Conservation (phyloP, 2,113 vertebrate species). For the Prolemur simus region DNA sequence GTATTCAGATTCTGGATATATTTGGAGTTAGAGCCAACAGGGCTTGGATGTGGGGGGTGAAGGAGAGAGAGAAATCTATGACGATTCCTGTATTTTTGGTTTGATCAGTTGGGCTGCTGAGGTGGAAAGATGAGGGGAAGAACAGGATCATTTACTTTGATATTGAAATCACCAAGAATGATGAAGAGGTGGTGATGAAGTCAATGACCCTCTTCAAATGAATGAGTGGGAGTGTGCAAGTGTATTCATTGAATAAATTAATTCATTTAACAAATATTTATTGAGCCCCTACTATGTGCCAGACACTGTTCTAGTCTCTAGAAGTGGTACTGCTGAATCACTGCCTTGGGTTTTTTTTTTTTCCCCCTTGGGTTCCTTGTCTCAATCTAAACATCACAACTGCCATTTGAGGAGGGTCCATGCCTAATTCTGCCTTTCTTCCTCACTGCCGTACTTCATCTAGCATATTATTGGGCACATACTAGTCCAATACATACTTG, state of each 20-base stretch:
- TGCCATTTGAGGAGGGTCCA: background rate
- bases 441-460: background rate
- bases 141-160: background rate
- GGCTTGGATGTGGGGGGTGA: background rate
- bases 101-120: background rate
- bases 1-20: background rate
- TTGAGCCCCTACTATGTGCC: background rate
- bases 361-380: background rate
- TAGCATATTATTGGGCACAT: background rate
- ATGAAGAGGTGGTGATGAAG: background rate
- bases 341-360: background rate
- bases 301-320: background rate
- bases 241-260: background rate
- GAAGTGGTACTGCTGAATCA: background rate
- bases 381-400: background rate
- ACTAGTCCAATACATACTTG: background rate
- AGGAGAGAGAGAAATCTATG: background rate
- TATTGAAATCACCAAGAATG: conserved; percentile 1
- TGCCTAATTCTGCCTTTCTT: background rate
- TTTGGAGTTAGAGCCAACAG: background rate
- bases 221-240: background rate
- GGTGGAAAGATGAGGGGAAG: background rate
- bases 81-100: background rate
- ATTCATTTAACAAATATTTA: background rate
- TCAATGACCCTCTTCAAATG: background rate